phyloP scores from a whole-genome alignment of 1,140 invertebrate species.

The Drosophila lini region DNA sequence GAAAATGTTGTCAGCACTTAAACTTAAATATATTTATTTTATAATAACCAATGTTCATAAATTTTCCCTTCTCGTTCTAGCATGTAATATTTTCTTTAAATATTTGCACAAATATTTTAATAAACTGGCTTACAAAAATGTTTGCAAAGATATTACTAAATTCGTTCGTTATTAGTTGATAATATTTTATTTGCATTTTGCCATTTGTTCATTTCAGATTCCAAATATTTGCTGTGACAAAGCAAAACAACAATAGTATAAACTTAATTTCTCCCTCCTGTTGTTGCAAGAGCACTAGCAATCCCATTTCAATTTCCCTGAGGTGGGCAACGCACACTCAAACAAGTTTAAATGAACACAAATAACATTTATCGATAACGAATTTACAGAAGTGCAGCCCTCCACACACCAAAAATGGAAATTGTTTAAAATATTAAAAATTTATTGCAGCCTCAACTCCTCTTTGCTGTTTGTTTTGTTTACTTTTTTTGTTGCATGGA shows the following conservation, averaged over 20 bases:
- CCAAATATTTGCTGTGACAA: constrained; percentile 15
- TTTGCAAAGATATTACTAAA: constrained; percentile 4
- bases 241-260: not conserved
- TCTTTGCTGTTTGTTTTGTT: constrained; percentile 31
- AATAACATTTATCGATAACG: constrained; percentile 74
- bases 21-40: too few species aligned
- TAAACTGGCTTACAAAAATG: not conserved
- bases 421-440: constrained; percentile 70
- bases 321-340: constrained; percentile 13
- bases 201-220: constrained; percentile 10
- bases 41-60: not conserved
- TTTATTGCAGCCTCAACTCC: constrained; percentile 53
- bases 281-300: constrained; percentile 13
- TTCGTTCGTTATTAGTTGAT: constrained; percentile 15
- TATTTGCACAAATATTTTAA: not conserved
- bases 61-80: not conserved
- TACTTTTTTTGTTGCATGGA: constrained; percentile 7
- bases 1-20: too few species aligned
- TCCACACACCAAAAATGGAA: constrained; percentile 17
- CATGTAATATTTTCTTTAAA: not conserved
- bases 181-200: constrained; percentile 1
- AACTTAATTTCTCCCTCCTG: not conserved
- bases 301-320: constrained; percentile 36
- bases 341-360: constrained; percentile 42
- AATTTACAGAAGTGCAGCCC: constrained; percentile 54